These are phyloP conservation scores for Umimayanthus kanabou DNA, from an alignment of 92 coral and sea anemone species.

Conservation along the genomic window DNA sequence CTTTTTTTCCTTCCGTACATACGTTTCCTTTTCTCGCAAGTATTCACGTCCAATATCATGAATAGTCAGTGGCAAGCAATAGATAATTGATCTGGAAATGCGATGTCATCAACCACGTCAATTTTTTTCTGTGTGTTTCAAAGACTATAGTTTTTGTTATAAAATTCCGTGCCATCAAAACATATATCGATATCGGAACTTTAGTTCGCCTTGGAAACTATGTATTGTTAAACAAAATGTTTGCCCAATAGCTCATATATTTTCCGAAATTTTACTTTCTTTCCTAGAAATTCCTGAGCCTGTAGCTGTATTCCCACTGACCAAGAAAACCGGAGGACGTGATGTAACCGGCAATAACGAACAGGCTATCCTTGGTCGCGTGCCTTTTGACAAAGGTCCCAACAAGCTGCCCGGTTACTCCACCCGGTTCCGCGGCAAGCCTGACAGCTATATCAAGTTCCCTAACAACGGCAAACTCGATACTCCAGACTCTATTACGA, in stretches of 20 bases:
- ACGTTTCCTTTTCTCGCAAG: not conserved
- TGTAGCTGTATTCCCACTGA: slow-evolving; percentile 73
- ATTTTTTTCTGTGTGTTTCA: not conserved
- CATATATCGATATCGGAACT: not conserved
- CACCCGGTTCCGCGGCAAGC: slow-evolving; percentile 65
- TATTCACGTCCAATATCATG: not conserved
- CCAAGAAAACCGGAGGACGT: slow-evolving; percentile 48
- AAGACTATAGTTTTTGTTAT: too few relatives aligned
- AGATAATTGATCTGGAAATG: not conserved
- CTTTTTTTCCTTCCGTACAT: too few relatives aligned
- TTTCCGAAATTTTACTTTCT: not conserved
- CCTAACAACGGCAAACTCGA: slow-evolving; percentile 82
- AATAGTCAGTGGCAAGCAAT: not conserved
- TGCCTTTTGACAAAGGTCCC: slow-evolving; percentile 67
- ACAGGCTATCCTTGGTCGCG: slow-evolving; percentile 64
- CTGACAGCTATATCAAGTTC: slow-evolving; percentile 70
- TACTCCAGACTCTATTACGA: slow-evolving; percentile 69
- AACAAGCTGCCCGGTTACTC: slow-evolving; percentile 64
- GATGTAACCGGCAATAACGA: slow-evolving; percentile 64
- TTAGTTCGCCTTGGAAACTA: not conserved
- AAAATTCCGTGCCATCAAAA: too few relatives aligned
- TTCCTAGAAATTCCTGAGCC: slow-evolving; percentile 32
- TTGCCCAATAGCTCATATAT: not conserved
- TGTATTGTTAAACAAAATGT: not conserved
- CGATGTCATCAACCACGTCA: not conserved